Percentiles rank a stretch among this genome's conserved stretches.
Evolutionary conservation across 2,113 vertebrate genomes (phyloP).

Genomic region (Leuciscus idus): DNA sequence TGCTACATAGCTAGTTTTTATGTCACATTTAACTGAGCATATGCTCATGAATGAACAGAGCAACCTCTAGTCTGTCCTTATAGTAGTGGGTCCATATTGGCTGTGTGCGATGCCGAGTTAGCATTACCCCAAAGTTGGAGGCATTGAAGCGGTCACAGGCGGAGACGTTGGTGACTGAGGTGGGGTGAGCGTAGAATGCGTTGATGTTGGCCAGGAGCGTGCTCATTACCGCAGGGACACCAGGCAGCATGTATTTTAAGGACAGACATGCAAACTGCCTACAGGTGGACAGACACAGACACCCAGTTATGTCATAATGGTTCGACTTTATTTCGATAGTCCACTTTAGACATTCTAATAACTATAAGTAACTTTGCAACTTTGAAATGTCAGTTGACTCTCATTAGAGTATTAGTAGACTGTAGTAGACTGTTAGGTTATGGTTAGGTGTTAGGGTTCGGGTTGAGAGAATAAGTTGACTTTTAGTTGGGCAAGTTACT

Average conservation of each 20-base stretch:
- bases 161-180: constrained; percentile 91
- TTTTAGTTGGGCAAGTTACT: too few relatives aligned
- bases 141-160: constrained; percentile 93
- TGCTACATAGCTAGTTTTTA: not conserved
- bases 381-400: too few relatives aligned
- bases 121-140: constrained; percentile 94
- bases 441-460: too few relatives aligned
- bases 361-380: too few relatives aligned
- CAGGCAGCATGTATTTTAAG: constrained; percentile 96
- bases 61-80: not conserved
- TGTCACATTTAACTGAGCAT: not conserved
- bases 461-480: too few relatives aligned
- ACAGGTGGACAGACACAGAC: constrained; percentile 46
- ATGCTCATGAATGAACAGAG: not conserved
- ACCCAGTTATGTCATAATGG: not conserved
- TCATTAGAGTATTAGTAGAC: too few relatives aligned
- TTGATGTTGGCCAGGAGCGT: constrained; percentile 98
- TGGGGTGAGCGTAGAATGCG: constrained; percentile 96
- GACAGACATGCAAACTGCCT: constrained; percentile 98
- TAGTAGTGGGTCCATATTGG: not conserved
- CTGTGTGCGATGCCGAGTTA: constrained; percentile 8
- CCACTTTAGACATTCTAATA: too few relatives aligned
- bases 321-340: too few relatives aligned
- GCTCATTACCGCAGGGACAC: constrained; percentile 97
- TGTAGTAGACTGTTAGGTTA: too few relatives aligned